Percentiles rank a stretch among this genome's conserved stretches.
These are phyloP conservation scores for Hylia prasina DNA, from an alignment of 2,113 vertebrate species.

Conservation along the genomic window DNA sequence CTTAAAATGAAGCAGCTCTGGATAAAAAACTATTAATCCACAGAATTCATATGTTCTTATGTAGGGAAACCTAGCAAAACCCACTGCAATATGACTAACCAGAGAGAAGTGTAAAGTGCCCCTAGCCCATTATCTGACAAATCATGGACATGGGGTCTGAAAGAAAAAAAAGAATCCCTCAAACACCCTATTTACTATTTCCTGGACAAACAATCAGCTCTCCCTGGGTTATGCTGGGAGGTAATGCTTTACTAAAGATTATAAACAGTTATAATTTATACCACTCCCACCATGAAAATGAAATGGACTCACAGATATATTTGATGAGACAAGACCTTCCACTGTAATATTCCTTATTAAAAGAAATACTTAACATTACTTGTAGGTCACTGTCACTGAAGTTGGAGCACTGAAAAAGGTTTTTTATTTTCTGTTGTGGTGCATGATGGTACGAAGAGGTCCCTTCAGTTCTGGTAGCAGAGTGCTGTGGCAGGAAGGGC, in stretches of 20 bases:
- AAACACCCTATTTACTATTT: background rate
- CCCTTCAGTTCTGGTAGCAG: background rate
- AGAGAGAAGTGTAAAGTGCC: background rate
- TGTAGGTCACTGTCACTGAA: background rate
- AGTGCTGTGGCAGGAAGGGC: background rate
- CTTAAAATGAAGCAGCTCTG: slow-evolving; percentile 53
- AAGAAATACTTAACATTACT: background rate
- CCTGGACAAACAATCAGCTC: background rate
- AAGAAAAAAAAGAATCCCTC: background rate
- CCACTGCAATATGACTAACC: slow-evolving; percentile 27
- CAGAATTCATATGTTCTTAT: slow-evolving; percentile 64
- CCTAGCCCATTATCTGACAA: background rate
- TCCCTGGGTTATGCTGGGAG: background rate
- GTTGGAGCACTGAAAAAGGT: background rate
- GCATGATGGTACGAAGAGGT: background rate
- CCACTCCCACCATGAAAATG: background rate
- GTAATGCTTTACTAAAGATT: background rate
- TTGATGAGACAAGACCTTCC: background rate
- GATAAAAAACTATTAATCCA: slow-evolving; percentile 70
- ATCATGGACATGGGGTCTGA: background rate
- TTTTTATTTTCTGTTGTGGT: background rate
- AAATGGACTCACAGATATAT: background rate
- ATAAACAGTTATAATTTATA: background rate
- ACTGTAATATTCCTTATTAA: background rate
- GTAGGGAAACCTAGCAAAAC: slow-evolving; percentile 1